A percentile compares a stretch with the other conserved stretches of the same genome.
phyloP scores from a whole-genome alignment of 2,888 invertebrate genomes.

The Drosophila fulvimacula region DNA sequence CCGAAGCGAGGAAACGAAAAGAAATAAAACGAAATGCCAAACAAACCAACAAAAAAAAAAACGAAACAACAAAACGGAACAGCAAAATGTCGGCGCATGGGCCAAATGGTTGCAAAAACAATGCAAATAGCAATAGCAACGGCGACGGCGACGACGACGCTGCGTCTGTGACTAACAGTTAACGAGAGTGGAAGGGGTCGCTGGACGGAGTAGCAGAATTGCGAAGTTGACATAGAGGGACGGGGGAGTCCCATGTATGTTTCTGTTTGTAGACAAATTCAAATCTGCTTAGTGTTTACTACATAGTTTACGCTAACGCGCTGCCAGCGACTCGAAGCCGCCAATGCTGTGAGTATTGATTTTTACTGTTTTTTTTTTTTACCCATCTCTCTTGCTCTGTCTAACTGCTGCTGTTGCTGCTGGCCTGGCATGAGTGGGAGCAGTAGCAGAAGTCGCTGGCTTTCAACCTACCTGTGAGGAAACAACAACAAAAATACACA shows the following conservation, averaged over 20 bases:
- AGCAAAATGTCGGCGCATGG: slow-evolving; percentile 38
- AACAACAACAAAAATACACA: slow-evolving; percentile 22
- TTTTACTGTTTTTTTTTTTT: slow-evolving; percentile 48
- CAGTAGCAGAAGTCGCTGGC: slow-evolving; percentile 35
- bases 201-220: not conserved
- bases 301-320: slow-evolving; percentile 72
- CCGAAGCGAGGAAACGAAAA: slow-evolving; percentile 46
- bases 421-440: slow-evolving; percentile 24
- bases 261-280: slow-evolving; percentile 53
- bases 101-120: slow-evolving; percentile 67
- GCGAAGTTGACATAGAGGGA: not conserved
- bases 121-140: slow-evolving; percentile 60
- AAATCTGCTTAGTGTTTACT: slow-evolving; percentile 78
- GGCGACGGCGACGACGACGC: slow-evolving; percentile 56
- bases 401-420: slow-evolving; percentile 19
- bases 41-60: slow-evolving; percentile 48
- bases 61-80: slow-evolving; percentile 26
- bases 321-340: slow-evolving; percentile 48
- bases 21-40: slow-evolving; percentile 70
- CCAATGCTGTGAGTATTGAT: slow-evolving; percentile 72
- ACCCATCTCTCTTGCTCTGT: not conserved
- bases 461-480: slow-evolving; percentile 37
- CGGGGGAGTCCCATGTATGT: not conserved
- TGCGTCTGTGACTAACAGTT: slow-evolving; percentile 73
- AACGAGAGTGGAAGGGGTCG: slow-evolving; percentile 30